Percentiles rank a stretch among this genome's conserved stretches.
These are phyloP conservation scores for Pelecanus crispus DNA, from an alignment of 2,113 vertebrate species.

Conservation along the genomic window DNA sequence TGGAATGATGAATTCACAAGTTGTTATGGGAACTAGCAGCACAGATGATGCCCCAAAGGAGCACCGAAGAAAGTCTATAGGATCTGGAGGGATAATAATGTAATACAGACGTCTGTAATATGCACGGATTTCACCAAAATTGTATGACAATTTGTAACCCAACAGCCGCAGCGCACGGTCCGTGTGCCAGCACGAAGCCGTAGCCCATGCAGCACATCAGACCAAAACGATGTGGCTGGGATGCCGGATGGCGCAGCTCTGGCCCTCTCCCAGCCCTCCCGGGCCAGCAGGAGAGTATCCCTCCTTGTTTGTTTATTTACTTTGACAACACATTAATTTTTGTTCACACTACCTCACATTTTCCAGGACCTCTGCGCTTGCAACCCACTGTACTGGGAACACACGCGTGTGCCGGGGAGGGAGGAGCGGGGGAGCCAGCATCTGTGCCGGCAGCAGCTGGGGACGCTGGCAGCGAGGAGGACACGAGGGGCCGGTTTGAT, in stretches of 20 bases:
- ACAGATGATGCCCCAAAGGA: conserved; percentile 47
- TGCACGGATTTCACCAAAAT: not conserved
- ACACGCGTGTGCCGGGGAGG: rapidly evolving
- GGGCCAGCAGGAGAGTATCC: not conserved
- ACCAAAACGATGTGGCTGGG: not conserved
- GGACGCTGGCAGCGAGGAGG: not conserved
- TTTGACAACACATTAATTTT: not conserved
- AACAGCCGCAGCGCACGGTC: rapidly evolving
- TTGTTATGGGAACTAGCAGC: conserved; percentile 62
- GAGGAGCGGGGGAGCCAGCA: not conserved
- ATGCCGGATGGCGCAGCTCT: not conserved
- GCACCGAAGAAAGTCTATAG: not conserved
- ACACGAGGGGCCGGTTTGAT: rapidly evolving
- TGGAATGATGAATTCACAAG: conserved; percentile 34
- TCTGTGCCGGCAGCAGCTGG: not conserved
- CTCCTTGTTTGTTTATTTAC: not conserved
- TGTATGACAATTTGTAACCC: not conserved
- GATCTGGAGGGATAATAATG: not conserved
- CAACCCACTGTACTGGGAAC: not conserved
- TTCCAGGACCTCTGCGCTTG: not conserved
- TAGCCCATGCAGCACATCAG: not conserved
- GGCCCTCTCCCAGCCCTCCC: not conserved
- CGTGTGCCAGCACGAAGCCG: not conserved
- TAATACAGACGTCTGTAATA: not conserved
- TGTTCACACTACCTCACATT: not conserved